phyloP scores from a whole-genome alignment of 2,888 invertebrate genomes.

The Morpho achilles region DNA sequence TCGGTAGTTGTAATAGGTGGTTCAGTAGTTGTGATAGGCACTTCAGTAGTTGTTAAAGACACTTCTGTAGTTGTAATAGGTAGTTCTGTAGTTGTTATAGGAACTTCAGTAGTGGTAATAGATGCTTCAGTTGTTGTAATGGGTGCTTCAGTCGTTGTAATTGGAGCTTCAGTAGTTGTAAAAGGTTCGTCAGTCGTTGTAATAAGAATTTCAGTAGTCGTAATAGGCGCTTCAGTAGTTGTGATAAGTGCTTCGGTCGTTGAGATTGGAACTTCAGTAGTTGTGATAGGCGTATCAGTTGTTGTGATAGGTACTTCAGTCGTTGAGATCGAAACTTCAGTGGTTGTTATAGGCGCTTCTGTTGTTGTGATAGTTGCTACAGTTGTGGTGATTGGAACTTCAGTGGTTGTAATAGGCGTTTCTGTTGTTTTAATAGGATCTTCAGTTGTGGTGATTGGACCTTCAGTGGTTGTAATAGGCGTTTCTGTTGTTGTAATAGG shows the following conservation, averaged over 20 bases:
- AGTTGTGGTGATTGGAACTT: constrained; percentile 2
- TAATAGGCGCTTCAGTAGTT: not conserved
- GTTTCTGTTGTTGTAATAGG: not conserved
- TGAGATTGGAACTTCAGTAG: constrained; percentile 1
- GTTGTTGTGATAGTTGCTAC: constrained; percentile 1
- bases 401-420: constrained; percentile 1
- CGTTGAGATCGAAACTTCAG: constrained; percentile 1
- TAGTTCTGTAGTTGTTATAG: not conserved
- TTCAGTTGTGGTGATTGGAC: constrained; percentile 5
- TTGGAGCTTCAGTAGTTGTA: not conserved
- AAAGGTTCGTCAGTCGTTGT: constrained; percentile 3
- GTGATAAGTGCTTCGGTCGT: constrained; percentile 1
- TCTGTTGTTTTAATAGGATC: not conserved
- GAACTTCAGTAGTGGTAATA: not conserved
- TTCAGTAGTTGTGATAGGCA: not conserved
- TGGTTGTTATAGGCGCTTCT: not conserved
- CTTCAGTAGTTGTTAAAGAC: not conserved
- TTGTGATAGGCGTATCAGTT: not conserved
- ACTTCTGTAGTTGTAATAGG: not conserved
- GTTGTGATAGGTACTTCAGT: constrained; percentile 1
- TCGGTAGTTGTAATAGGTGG: constrained; percentile 2
- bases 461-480: not conserved
- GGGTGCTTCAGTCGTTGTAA: constrained; percentile 1
- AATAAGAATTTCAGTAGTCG: constrained; percentile 2
- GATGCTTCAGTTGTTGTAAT: constrained; percentile 3